phyloP scores from a whole-genome alignment of 2,113 vertebrate genomes.

The Dendrocopos noguchii region DNA sequence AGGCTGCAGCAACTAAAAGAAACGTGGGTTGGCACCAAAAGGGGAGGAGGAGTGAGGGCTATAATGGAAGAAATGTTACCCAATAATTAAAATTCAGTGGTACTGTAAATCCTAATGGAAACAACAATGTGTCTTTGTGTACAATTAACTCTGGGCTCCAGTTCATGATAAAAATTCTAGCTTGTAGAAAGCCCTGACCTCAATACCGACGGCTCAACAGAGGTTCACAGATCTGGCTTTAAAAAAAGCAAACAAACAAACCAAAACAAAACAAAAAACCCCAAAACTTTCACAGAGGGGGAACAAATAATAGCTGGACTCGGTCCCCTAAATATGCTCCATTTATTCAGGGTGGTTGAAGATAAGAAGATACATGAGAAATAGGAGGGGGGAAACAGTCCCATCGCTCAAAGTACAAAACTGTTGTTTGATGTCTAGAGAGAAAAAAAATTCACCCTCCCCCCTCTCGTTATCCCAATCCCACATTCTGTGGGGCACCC shows the following conservation, averaged over 20 bases:
- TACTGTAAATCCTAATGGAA: conserved; percentile 72
- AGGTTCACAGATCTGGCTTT: conserved; percentile 63
- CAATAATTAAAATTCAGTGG: conserved; percentile 75
- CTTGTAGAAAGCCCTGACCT: conserved; percentile 74
- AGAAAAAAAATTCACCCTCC: conserved; percentile 37
- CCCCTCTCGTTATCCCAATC: conserved; percentile 45
- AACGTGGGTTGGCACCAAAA: conserved; percentile 32
- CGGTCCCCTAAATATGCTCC: conserved; percentile 48
- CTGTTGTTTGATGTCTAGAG: conserved; percentile 9
- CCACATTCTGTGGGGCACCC: conserved; percentile 29
- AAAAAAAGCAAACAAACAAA: neutral
- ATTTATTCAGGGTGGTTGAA: conserved; percentile 58
- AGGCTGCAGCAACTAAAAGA: conserved; percentile 11
- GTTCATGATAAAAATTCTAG: conserved; percentile 72
- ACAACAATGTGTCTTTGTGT: conserved; percentile 76
- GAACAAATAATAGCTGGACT: conserved; percentile 52
- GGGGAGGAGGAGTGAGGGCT: conserved; percentile 24
- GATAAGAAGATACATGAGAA: conserved; percentile 45
- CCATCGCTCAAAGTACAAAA: neutral
- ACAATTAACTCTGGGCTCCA: conserved; percentile 74
- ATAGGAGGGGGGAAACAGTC: conserved; percentile 10
- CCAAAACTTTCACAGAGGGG: conserved; percentile 21
- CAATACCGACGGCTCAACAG: conserved; percentile 65
- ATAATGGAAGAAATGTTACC: conserved; percentile 71
- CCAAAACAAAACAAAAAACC: neutral